A percentile compares a stretch with the other conserved stretches of the same genome.
Conservation (phyloP, 2,113 vertebrate genomes). For the Pithys albifrons region DNA sequence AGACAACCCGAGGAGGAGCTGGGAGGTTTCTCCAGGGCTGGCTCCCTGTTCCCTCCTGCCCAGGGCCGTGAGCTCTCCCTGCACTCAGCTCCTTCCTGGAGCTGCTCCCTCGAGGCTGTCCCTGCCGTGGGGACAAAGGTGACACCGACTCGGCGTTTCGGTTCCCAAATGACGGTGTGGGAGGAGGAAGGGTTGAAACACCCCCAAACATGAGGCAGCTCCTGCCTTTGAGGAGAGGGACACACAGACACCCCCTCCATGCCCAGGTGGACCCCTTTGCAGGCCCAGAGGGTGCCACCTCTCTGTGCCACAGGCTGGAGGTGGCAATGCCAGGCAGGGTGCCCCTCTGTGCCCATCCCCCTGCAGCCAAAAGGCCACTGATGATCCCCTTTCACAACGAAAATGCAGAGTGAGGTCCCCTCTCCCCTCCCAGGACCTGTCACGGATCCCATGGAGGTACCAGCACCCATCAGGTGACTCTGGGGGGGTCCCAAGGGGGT, state of each 20-base stretch:
- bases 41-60: background rate
- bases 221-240: background rate
- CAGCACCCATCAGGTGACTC: too few species aligned
- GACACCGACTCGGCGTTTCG: background rate
- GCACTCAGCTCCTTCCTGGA: background rate
- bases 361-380: background rate
- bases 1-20: fast-evolving
- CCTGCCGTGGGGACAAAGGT: background rate
- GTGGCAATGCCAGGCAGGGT: background rate
- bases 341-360: background rate
- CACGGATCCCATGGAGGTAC: too few species aligned
- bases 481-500: too few species aligned
- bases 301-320: fast-evolving
- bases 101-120: background rate
- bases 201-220: fast-evolving
- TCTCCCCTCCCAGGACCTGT: background rate
- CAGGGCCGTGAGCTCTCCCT: fast-evolving
- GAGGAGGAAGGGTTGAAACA: background rate
- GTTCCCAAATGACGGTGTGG: slow-evolving; percentile 25
- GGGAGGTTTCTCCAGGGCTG: background rate
- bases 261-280: fast-evolving
- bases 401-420: background rate
- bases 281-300: background rate
- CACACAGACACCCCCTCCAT: too few species aligned
- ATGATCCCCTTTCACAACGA: background rate